Percentiles rank a stretch among this genome's conserved stretches.
These are phyloP conservation scores for Conus canariensis DNA, from an alignment of 2,888 invertebrate genomes.

Conservation along the genomic window DNA sequence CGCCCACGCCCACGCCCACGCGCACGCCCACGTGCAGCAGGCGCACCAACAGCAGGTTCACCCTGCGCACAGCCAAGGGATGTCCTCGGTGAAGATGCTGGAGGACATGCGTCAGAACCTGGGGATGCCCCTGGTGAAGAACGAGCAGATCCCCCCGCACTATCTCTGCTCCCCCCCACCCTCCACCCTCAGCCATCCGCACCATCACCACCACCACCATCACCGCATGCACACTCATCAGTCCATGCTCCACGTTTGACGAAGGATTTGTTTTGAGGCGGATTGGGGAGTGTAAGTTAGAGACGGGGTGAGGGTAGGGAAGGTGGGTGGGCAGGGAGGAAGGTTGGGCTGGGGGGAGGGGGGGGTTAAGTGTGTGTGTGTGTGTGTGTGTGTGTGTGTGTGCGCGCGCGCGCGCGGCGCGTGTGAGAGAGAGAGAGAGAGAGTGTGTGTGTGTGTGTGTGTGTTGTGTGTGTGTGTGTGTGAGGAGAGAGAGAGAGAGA, in stretches of 20 bases:
- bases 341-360: too few relatives aligned
- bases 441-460: too few relatives aligned
- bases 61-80: too few relatives aligned
- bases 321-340: not conserved
- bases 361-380: too few relatives aligned
- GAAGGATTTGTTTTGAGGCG: not conserved
- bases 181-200: conserved; percentile 32
- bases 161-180: conserved; percentile 40
- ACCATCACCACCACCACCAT: conserved; percentile 34
- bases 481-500: too few relatives aligned
- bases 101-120: conserved; percentile 48
- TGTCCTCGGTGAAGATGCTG: conserved; percentile 49
- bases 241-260: conserved; percentile 43
- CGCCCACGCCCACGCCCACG: conserved; percentile 36
- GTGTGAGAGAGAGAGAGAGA: too few relatives aligned
- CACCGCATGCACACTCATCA: conserved; percentile 16
- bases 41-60: not conserved
- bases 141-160: conserved; percentile 43
- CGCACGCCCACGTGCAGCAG: conserved; percentile 23
- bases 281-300: not conserved
- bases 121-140: conserved; percentile 48
- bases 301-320: not conserved
- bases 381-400: too few relatives aligned
- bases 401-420: too few relatives aligned
- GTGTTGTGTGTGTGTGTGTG: too few relatives aligned